Percentiles rank a stretch among this genome's conserved stretches.
phyloP scores from a whole-genome alignment of 2,888 invertebrate species.

The Altica lythri region DNA sequence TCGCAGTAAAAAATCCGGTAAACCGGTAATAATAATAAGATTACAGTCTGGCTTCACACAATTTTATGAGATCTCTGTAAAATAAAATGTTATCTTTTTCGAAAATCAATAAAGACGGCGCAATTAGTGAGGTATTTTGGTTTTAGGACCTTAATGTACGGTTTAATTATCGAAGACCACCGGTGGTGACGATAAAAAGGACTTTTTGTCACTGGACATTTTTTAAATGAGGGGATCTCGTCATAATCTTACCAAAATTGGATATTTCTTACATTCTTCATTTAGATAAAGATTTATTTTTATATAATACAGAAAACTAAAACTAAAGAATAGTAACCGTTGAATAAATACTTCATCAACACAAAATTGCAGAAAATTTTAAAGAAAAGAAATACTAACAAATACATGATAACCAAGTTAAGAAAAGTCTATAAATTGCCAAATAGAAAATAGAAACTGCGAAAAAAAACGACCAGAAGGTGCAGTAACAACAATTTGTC shows the following conservation, averaged over 20 bases:
- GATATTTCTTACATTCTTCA: background rate
- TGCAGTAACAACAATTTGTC: too few relatives aligned
- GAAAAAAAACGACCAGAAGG: too few relatives aligned
- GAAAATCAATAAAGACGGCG: conserved; percentile 43
- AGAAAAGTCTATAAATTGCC: too few relatives aligned
- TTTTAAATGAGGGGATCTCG: conserved; percentile 22
- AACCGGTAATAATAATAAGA: conserved; percentile 29
- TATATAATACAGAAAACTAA: background rate
- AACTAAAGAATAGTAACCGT: too few relatives aligned
- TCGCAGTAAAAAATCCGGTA: conserved; percentile 26
- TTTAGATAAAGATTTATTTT: background rate
- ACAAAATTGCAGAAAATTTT: too few relatives aligned
- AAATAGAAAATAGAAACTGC: too few relatives aligned
- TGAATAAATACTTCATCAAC: too few relatives aligned
- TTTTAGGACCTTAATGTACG: conserved; percentile 35
- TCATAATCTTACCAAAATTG: conserved; percentile 13
- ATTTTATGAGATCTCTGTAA: conserved; percentile 31
- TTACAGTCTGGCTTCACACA: conserved; percentile 29
- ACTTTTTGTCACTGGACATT: conserved; percentile 31
- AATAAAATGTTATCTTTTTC: conserved; percentile 37
- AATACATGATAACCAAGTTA: too few relatives aligned
- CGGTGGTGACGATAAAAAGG: conserved; percentile 34
- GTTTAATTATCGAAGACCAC: conserved; percentile 37
- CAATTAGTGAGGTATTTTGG: conserved; percentile 45
- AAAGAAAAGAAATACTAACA: too few relatives aligned